Conservation (phyloP, 2,888 invertebrate genomes). For the Tenthredo notha region DNA sequence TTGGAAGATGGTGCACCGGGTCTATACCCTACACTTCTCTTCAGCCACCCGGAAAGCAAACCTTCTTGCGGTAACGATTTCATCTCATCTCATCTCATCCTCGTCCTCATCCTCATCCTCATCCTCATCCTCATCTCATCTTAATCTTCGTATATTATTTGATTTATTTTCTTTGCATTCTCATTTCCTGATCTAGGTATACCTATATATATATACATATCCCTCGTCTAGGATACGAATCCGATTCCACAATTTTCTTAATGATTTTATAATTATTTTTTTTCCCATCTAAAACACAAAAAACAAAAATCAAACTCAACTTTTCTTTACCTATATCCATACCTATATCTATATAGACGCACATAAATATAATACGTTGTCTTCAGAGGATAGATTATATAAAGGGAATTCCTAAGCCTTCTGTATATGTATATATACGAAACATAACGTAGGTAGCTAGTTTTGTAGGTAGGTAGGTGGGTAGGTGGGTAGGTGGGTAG, state of each 20-base stretch:
- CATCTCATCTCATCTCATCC: slow-evolving; percentile 4
- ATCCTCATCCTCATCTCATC: not conserved
- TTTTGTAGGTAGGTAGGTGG: not conserved
- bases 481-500: not conserved
- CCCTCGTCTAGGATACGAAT: no score
- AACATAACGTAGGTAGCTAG: not conserved
- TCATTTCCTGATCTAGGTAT: not conserved
- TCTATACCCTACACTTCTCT: not conserved
- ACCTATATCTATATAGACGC: no score
- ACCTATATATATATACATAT: not conserved
- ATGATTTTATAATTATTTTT: no score
- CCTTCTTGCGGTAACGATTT: slow-evolving; percentile 17
- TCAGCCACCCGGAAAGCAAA: slow-evolving; percentile 18
- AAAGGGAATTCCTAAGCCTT: not conserved
- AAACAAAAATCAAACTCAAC: no score
- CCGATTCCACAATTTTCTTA: no score
- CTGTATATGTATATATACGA: not conserved
- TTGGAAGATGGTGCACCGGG: not conserved
- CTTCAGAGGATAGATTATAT: not conserved
- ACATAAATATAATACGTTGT: no score
- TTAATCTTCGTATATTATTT: not conserved
- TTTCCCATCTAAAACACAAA: no score
- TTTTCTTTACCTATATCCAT: no score
- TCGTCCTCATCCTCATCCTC: not conserved
- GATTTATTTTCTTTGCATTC: not conserved